These are phyloP conservation scores for Platichthys stellatus DNA, from an alignment of 2,113 vertebrate species.

Conservation along the genomic window DNA sequence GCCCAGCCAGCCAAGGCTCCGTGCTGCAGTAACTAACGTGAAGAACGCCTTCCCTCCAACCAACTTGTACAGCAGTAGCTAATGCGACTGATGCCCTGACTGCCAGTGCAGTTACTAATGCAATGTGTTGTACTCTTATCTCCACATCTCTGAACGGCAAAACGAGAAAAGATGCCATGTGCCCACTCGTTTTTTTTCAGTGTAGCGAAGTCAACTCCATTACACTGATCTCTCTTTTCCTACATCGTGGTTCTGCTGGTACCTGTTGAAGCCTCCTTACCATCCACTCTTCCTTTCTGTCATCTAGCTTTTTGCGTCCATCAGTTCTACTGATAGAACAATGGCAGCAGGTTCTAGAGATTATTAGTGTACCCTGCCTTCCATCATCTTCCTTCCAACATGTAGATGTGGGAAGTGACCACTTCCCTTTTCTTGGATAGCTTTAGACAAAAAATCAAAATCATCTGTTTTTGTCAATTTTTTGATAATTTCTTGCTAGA, in stretches of 20 bases:
- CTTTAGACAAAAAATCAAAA: slow-evolving; percentile 85
- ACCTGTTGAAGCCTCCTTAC: slow-evolving; percentile 44
- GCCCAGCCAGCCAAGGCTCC: slow-evolving; percentile 91
- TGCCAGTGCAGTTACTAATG: slow-evolving; percentile 78
- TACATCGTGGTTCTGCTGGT: slow-evolving; percentile 52
- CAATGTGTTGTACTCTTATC: slow-evolving; percentile 61
- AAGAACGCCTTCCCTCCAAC: slow-evolving; percentile 35
- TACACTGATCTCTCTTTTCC: slow-evolving; percentile 22
- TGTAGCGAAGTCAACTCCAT: no score
- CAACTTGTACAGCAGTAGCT: slow-evolving; percentile 69
- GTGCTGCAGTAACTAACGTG: slow-evolving; percentile 94
- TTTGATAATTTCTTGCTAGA: slow-evolving; percentile 64
- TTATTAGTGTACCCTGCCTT: slow-evolving; percentile 36
- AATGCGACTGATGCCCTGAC: slow-evolving; percentile 65
- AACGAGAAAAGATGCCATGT: slow-evolving; percentile 57
- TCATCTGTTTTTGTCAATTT: slow-evolving; percentile 52
- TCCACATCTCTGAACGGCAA: slow-evolving; percentile 60
- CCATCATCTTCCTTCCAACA: slow-evolving; percentile 9
- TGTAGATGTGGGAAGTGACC: slow-evolving; percentile 76
- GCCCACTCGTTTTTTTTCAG: slow-evolving; percentile 1
- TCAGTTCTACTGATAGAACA: slow-evolving; percentile 31
- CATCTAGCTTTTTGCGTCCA: slow-evolving; percentile 32
- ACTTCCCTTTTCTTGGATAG: slow-evolving; percentile 79
- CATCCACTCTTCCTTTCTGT: slow-evolving; percentile 43
- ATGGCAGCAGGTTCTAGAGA: slow-evolving; percentile 33